Evolutionary conservation across 2,113 vertebrate species (phyloP), one percentile per base, ranked within the genome.

Genomic region (Micronycteris hirsuta): DNA sequence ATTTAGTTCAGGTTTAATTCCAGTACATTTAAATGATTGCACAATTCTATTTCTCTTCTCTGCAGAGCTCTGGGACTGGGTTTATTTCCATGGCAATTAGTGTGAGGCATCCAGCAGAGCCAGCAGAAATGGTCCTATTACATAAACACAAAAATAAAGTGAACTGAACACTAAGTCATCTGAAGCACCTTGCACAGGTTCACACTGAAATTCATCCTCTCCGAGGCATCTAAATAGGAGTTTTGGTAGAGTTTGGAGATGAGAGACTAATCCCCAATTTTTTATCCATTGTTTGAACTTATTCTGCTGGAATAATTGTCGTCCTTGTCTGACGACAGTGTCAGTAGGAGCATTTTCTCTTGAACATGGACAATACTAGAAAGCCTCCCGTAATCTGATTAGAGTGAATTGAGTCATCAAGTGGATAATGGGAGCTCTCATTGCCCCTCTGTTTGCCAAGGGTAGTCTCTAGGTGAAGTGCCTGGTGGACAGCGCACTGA

Each of bases 61-160:
- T 52, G 14, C 13, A 78, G 36, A 96, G 70, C 43, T 58, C 10
- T 68, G n/a, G 33, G 31, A 68, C n/a, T 56, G 19, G 33, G 8
- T 47, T 82, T 73, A 86, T 94, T 70, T 45, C 86, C 70, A 97
- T 67, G 49, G 91, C 10, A 96, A 97, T 82, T 36, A n/a, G 22
- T 91, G 22, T 22, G 38, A 63, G 92, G 78, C 13, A 63, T 22
- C 24, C 45, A 84, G 10, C 33, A 94, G 17, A 94, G 82, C 63
- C 5, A 85, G 38, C 56, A 63, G 56, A 63, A 83, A 36, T 22
- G 22, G 73, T 85, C 88, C 19, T 89, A 71, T 76, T 85, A 85
- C 15, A 83, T 92, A 91, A 92, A 47, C 45, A 95, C 67, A 71
- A 54, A 78, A 61, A 88, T 33, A 73, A 89, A 96, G 45, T 56